These are phyloP conservation scores for Protobothrops flavoviridis DNA, from an alignment of 2,113 vertebrate genomes.

Conservation along the genomic window DNA sequence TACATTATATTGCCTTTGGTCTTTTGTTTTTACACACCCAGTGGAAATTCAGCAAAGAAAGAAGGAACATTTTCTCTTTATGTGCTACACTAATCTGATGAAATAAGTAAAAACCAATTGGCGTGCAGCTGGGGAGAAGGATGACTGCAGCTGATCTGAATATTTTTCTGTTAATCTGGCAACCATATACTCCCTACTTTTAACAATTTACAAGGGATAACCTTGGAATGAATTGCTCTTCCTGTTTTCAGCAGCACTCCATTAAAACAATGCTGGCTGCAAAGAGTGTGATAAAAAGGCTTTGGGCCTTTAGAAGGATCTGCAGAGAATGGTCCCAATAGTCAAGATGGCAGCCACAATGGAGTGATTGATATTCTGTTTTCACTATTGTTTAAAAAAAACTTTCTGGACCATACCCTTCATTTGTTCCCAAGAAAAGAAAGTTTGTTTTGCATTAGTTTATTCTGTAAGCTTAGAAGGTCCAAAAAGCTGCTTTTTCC, in stretches of 20 bases:
- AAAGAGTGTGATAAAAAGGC: conserved; percentile 65
- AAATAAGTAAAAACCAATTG: conserved; percentile 50
- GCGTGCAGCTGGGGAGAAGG: neutral
- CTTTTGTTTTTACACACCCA: conserved; percentile 13
- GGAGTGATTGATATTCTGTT: neutral
- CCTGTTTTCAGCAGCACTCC: conserved; percentile 64
- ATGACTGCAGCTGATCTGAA: conserved; percentile 24
- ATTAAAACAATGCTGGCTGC: conserved; percentile 64
- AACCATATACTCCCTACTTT: conserved; percentile 58
- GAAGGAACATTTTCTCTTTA: conserved; percentile 48
- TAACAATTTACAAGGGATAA: conserved; percentile 56
- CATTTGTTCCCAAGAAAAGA: conserved; percentile 44
- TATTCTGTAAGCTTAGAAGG: conserved; percentile 49
- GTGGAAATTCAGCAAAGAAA: conserved; percentile 50
- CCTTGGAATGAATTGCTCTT: conserved; percentile 54
- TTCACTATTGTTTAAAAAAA: neutral
- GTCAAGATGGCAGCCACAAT: neutral
- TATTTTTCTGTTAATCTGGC: conserved; percentile 62
- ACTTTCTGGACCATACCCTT: conserved; percentile 5
- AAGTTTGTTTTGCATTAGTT: conserved; percentile 64
- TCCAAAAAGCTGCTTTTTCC: conserved; percentile 68
- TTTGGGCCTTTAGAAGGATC: conserved; percentile 46
- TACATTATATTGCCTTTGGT: neutral
- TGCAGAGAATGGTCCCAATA: neutral
- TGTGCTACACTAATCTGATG: conserved; percentile 18